Conservation (phyloP, 1,140 invertebrate genomes). For the Limonius californicus region DNA sequence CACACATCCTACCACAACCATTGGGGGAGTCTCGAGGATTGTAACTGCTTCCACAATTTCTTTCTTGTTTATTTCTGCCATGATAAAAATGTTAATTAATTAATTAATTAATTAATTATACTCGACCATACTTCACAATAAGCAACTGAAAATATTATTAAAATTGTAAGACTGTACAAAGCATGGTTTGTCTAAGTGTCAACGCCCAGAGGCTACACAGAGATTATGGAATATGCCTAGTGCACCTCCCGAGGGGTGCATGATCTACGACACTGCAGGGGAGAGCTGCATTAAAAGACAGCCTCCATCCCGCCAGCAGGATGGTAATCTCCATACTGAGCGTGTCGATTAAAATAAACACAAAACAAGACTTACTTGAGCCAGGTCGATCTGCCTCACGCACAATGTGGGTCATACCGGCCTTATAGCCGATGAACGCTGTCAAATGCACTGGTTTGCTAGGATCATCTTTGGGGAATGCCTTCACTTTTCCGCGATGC, state of each 20-base stretch:
- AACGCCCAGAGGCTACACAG: constrained; percentile 62
- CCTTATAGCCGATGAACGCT: constrained; percentile 97
- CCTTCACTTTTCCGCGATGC: constrained; percentile 98
- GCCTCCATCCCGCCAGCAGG: constrained; percentile 42
- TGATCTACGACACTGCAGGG: constrained; percentile 57
- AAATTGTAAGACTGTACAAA: constrained; percentile 51
- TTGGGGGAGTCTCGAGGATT: constrained; percentile 96
- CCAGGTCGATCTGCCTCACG: constrained; percentile 98
- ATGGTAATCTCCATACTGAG: constrained; percentile 46
- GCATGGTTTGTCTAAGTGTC: constrained; percentile 70
- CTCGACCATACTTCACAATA: no score
- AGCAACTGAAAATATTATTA: no score
- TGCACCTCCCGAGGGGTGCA: constrained; percentile 55
- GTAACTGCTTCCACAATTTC: constrained; percentile 99
- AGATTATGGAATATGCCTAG: constrained; percentile 66
- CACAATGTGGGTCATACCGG: constrained; percentile 99
- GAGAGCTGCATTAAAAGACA: constrained; percentile 40
- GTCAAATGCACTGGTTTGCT: constrained; percentile 97
- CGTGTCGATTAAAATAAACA: constrained; percentile 29
- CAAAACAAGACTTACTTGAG: constrained; percentile 76
- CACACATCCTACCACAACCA: constrained; percentile 95
- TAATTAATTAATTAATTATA: no score
- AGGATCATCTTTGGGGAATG: constrained; percentile 98
- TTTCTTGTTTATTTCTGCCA: constrained; percentile 96
- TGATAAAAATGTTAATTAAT: no score